A percentile compares a stretch with the other conserved stretches of the same genome.
phyloP scores from a whole-genome alignment of 2,888 invertebrate genomes.

The Amphimallon solstitiale region DNA sequence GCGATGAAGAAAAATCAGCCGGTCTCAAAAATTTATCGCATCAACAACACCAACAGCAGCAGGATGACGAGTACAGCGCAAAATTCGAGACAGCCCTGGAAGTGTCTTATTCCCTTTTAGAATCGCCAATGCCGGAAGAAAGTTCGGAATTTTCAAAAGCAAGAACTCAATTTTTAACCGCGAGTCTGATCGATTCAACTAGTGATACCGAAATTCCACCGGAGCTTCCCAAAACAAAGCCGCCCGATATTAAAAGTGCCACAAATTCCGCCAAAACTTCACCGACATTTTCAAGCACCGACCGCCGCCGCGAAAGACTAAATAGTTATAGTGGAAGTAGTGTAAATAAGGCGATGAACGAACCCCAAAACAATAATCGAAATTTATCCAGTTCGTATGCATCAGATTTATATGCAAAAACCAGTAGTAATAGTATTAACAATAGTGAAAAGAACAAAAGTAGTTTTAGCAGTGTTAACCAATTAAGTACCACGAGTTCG shows the following conservation, averaged over 20 bases:
- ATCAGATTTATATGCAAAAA: too few species aligned
- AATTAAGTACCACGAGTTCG: constrained; percentile 50
- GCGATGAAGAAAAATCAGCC: constrained; percentile 69
- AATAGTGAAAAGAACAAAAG: constrained; percentile 41
- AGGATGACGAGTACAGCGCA: constrained; percentile 59
- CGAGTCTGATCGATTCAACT: constrained; percentile 55
- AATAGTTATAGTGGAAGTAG: constrained; percentile 42
- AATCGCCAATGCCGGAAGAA: constrained; percentile 42
- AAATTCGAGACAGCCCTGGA: constrained; percentile 59
- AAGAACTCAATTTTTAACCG: constrained; percentile 61
- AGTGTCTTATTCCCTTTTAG: too few species aligned
- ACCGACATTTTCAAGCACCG: constrained; percentile 5
- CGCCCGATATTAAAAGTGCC: constrained; percentile 44
- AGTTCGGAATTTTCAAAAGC: constrained; percentile 54
- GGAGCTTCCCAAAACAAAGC: constrained; percentile 52
- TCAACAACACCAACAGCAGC: constrained; percentile 45
- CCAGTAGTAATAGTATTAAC: constrained; percentile 28
- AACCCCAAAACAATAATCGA: not conserved
- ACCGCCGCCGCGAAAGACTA: constrained; percentile 44
- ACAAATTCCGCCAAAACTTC: not conserved
- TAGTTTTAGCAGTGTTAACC: constrained; percentile 44
- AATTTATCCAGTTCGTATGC: too few species aligned
- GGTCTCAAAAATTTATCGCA: constrained; percentile 53
- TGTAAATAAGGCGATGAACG: constrained; percentile 38
- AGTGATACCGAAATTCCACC: constrained; percentile 53